A percentile compares a stretch with the other conserved stretches of the same genome.
These are phyloP conservation scores for Acanthacorydalis orientalis DNA, from an alignment of 2,888 invertebrate genomes.

Conservation along the genomic window DNA sequence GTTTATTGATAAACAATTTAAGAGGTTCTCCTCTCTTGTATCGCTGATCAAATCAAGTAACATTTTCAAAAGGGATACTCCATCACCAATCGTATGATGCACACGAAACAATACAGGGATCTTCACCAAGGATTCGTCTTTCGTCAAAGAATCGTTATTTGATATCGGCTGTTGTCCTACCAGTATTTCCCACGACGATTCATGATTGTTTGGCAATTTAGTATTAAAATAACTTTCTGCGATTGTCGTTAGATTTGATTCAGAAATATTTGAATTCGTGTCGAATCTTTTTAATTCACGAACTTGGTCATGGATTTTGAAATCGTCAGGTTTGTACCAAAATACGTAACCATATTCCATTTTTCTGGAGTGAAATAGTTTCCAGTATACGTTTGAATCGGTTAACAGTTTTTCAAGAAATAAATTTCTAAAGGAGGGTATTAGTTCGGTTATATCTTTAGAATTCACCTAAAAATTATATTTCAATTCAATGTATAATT, in stretches of 20 bases:
- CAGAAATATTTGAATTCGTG: slow-evolving; percentile 15
- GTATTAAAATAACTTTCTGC: slow-evolving; percentile 26
- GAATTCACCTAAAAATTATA: too few relatives aligned
- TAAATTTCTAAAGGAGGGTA: slow-evolving; percentile 7
- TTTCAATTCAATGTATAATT: too few relatives aligned
- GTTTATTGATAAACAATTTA: background rate
- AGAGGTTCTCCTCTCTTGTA: slow-evolving; percentile 9
- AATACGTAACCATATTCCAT: slow-evolving; percentile 33
- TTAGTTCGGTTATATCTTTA: too few relatives aligned
- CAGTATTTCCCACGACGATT: slow-evolving; percentile 33
- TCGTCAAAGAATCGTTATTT: slow-evolving; percentile 13
- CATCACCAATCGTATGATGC: slow-evolving; percentile 37
- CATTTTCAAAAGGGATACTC: slow-evolving; percentile 30
- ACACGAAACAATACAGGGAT: slow-evolving; percentile 31
- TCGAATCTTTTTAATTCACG: slow-evolving; percentile 16
- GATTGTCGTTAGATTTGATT: slow-evolving; percentile 22
- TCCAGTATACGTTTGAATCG: slow-evolving; percentile 15
- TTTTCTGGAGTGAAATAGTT: slow-evolving; percentile 28
- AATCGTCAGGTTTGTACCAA: slow-evolving; percentile 25
- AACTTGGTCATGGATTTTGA: slow-evolving; percentile 28
- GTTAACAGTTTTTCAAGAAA: slow-evolving; percentile 11
- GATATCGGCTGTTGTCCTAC: slow-evolving; percentile 19
- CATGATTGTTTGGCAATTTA: slow-evolving; percentile 28
- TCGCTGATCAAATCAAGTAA: slow-evolving; percentile 30
- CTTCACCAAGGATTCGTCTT: background rate